Evolutionary conservation across 1,140 invertebrate genomes (phyloP), one percentile per base, ranked within the genome.

Genomic region (Drosophila pseudoananassae): DNA sequence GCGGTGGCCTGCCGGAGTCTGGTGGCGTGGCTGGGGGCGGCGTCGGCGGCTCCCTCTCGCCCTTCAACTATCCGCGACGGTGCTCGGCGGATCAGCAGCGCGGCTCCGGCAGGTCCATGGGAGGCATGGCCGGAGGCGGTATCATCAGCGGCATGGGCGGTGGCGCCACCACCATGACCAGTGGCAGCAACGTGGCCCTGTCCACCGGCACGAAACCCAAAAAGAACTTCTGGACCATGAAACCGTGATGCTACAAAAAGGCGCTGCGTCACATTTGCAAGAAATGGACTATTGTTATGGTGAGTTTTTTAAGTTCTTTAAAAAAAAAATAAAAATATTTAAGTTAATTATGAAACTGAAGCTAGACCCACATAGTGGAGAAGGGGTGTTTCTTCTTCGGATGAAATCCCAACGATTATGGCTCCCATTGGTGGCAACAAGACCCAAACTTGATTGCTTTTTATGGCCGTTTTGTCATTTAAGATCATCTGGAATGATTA

Each of bases 161-260:
- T 9, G 29, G 50, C 8, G 36, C 71, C 55, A 29, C 20, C 51
- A 47, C 51, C 40, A 38, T 66, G 55, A 54, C 40, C 53, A 52
- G 72, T 54, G 36, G 40, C 69, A 53, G 49, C 52, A 69, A 69
- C 9, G 64, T 66, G 40, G 43, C 73, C 2, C 54, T 79, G 8
- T 72, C 87, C 50, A 91, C 89, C 15, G 88, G 85, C 46, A 59
- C 90, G 69, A 91, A 91, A 89, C 85, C 82, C 70, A 91, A 90
- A 57, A 91, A 91, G 73, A 90, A 85, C 50, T 91, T 91, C 63
- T 91, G 85, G 90, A 88, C 89, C 64, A 88, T 89, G 84, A 91
- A 91, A 85, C 85, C 90, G 85, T 91, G 89, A 91, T 91, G 85
- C 90, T 91, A 85, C 68, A 90, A 78, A 89, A 87, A 68, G 65